Evolutionary conservation across 1,140 invertebrate genomes (phyloP).

Genomic region (Teleogryllus occipitalis): DNA sequence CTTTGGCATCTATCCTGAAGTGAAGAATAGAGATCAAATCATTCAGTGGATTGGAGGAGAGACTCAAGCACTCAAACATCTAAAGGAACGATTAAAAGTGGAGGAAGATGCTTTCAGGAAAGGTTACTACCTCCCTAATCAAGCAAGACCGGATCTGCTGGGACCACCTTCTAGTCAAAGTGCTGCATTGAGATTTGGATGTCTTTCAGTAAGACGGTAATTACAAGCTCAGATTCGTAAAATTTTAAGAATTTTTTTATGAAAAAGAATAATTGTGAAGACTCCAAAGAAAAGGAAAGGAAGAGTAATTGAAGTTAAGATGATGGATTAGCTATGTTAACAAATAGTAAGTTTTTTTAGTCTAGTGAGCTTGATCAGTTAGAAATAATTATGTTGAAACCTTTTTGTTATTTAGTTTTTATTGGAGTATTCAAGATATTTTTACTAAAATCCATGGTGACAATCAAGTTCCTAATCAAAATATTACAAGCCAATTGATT

Average conservation of each 20-base stretch:
- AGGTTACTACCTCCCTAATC: conserved; percentile 55
- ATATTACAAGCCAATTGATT: conserved; percentile 57
- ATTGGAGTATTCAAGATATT: conserved; percentile 53
- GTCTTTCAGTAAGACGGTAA: conserved; percentile 50
- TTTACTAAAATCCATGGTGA: conserved; percentile 46
- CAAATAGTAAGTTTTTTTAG: too few species aligned
- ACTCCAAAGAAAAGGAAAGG: background rate
- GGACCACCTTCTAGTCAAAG: conserved; percentile 59
- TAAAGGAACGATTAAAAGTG: conserved; percentile 43
- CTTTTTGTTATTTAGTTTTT: conserved; percentile 39
- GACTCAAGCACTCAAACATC: conserved; percentile 48
- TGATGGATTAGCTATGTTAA: too few species aligned
- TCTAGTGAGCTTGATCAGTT: background rate
- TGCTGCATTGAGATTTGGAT: conserved; percentile 56
- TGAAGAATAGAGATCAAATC: conserved; percentile 35
- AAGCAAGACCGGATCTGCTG: conserved; percentile 55
- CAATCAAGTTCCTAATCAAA: conserved; percentile 33
- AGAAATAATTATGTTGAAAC: too few species aligned
- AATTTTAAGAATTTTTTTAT: background rate
- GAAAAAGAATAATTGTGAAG: background rate
- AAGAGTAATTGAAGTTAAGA: too few species aligned
- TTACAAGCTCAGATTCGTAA: background rate
- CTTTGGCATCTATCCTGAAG: conserved; percentile 45
- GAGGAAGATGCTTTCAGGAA: conserved; percentile 49
- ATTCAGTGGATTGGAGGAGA: conserved; percentile 57